Evolutionary conservation across 1,140 invertebrate genomes (phyloP).

Genomic region (Anthonomus grandis): DNA sequence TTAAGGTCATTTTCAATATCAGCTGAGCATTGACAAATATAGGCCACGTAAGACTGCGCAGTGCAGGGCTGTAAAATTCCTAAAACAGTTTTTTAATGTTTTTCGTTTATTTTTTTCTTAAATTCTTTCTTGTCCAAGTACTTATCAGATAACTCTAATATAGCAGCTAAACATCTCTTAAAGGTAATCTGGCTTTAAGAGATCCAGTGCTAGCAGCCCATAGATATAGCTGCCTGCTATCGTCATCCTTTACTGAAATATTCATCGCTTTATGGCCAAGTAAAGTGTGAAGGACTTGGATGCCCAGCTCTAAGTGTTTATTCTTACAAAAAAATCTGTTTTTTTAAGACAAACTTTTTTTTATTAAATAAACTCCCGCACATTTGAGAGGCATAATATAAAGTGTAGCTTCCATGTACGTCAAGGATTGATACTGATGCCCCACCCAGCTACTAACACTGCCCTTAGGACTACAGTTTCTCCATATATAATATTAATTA

Average conservation of each 20-base stretch:
- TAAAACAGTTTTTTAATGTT: neutral
- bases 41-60: conserved; percentile 94
- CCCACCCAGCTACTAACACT: conserved; percentile 76
- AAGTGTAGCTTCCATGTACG: conserved; percentile 88
- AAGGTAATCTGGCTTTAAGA: conserved; percentile 79
- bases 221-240: conserved; percentile 87
- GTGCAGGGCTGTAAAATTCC: conserved; percentile 82
- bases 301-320: conserved; percentile 56
- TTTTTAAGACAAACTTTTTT: neutral
- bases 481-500: conserved; percentile 71
- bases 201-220: conserved; percentile 98
- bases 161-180: conserved; percentile 75
- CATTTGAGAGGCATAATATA: conserved; percentile 97
- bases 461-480: conserved; percentile 83
- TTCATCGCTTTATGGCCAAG: conserved; percentile 71
- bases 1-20: too few relatives aligned
- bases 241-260: conserved; percentile 83
- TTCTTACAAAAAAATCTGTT: conserved; percentile 32
- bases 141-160: conserved; percentile 17
- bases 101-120: neutral
- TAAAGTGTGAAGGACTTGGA: conserved; percentile 81
- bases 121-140: neutral
- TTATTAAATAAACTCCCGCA: conserved; percentile 65
- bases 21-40: too few relatives aligned
- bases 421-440: conserved; percentile 83